Conservation (phyloP, 2,797 vertebrate species). For the Cirrhinus mrigala region DNA sequence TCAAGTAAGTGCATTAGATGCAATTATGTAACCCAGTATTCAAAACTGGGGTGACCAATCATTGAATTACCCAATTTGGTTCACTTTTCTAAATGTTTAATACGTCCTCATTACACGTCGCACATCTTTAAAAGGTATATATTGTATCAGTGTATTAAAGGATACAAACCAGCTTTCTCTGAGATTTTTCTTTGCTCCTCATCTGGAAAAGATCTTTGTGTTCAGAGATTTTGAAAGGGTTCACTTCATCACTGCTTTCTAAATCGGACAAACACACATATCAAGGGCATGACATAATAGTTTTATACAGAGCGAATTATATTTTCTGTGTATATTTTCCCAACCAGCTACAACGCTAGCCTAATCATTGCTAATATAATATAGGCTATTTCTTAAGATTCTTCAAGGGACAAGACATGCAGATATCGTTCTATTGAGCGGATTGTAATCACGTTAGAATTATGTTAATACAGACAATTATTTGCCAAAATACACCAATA, state of each 20-base stretch:
- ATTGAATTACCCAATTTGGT: background rate
- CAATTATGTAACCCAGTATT: background rate
- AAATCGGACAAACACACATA: constrained; percentile 19
- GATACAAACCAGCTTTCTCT: constrained; percentile 71
- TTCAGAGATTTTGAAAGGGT: constrained; percentile 84
- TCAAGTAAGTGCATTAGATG: background rate
- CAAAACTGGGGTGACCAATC: background rate
- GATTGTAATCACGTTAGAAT: background rate
- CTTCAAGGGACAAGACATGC: background rate
- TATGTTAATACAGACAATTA: background rate
- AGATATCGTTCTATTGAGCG: background rate
- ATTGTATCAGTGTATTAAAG: background rate
- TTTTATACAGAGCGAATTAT: constrained; percentile 31
- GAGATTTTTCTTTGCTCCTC: constrained; percentile 74
- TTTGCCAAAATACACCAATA: background rate
- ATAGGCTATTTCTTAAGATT: background rate
- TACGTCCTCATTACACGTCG: background rate
- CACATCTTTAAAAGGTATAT: background rate
- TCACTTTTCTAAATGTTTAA: background rate
- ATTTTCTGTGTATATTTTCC: background rate
- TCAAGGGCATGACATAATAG: constrained; percentile 63
- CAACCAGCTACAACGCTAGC: background rate
- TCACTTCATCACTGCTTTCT: constrained; percentile 54
- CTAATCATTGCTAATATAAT: background rate
- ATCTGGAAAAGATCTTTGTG: constrained; percentile 76